Evolutionary conservation across 35 echinoderm and acorn worm genomes (phyloP).

Genomic region (Eucidaris tribuloides): DNA sequence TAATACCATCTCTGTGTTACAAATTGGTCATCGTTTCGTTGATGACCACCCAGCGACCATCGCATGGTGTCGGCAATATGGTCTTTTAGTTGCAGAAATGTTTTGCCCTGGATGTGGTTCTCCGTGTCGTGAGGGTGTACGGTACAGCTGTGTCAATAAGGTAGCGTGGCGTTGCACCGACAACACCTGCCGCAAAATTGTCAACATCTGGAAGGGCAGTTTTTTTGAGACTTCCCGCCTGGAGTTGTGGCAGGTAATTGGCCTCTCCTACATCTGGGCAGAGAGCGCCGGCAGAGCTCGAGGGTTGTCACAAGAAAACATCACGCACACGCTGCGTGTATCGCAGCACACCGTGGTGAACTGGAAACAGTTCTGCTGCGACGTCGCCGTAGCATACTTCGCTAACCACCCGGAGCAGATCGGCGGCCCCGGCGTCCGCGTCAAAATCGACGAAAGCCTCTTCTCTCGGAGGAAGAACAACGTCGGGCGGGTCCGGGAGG

Average conservation of each 20-base stretch:
- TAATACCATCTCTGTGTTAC: not conserved
- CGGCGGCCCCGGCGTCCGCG: not conserved
- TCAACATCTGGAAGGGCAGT: conserved; percentile 1
- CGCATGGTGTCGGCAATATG: conserved; percentile 8
- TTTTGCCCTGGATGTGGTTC: not conserved
- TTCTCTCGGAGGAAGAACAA: not conserved
- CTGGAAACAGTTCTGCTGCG: conserved; percentile 22
- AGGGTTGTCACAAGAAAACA: not conserved
- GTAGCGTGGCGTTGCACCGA: not conserved
- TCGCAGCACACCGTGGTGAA: not conserved
- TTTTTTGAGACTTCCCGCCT: not conserved
- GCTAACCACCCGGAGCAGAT: not conserved
- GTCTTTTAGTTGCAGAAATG: not conserved
- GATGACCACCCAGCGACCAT: not conserved
- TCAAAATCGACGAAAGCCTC: not conserved
- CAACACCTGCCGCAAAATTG: not conserved
- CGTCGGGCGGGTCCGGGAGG: not conserved
- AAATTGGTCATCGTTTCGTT: conserved; percentile 12
- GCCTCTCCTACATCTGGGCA: not conserved
- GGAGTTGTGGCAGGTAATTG: conserved; percentile 30
- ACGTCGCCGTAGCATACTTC: conserved; percentile 4
- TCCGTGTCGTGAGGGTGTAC: not conserved
- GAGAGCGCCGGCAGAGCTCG: not conserved
- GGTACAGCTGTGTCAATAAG: not conserved
- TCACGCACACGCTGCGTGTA: not conserved